Evolutionary conservation across 2,797 vertebrate genomes (phyloP).

Genomic region (Bovichtus variegatus): DNA sequence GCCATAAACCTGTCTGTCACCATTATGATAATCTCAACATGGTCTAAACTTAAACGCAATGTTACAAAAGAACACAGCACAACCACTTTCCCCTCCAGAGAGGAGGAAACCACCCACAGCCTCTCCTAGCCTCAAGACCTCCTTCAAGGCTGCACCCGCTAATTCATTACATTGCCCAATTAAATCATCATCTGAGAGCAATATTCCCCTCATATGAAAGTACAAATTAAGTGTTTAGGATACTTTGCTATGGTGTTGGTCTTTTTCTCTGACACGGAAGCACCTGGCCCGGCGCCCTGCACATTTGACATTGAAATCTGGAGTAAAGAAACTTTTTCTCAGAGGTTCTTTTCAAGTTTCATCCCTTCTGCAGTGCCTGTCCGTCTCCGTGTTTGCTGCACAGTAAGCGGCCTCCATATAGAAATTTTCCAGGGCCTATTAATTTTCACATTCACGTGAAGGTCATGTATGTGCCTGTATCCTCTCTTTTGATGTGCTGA

Average conservation of each 20-base stretch:
- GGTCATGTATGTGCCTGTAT: conserved; percentile 62
- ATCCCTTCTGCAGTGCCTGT: neutral
- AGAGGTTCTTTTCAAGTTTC: neutral
- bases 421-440: conserved; percentile 39
- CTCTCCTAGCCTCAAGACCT: conserved; percentile 48
- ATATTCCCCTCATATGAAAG: conserved; percentile 50
- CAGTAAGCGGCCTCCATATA: neutral
- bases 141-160: conserved; percentile 56
- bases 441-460: conserved; percentile 55
- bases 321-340: neutral
- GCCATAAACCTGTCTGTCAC: neutral
- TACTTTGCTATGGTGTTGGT: conserved; percentile 29
- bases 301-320: conserved; percentile 8
- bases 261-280: conserved; percentile 57
- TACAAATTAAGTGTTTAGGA: conserved; percentile 69
- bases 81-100: conserved; percentile 26
- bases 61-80: conserved; percentile 24
- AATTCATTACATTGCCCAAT: conserved; percentile 76
- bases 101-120: conserved; percentile 48
- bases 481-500: conserved; percentile 65
- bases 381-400: neutral
- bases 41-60: neutral
- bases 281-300: conserved; percentile 38
- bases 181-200: conserved; percentile 59
- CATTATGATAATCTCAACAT: neutral